Base-by-base conservation (phyloP, 2,888 invertebrate species). In the Eupithecia subumbrata region DNA sequence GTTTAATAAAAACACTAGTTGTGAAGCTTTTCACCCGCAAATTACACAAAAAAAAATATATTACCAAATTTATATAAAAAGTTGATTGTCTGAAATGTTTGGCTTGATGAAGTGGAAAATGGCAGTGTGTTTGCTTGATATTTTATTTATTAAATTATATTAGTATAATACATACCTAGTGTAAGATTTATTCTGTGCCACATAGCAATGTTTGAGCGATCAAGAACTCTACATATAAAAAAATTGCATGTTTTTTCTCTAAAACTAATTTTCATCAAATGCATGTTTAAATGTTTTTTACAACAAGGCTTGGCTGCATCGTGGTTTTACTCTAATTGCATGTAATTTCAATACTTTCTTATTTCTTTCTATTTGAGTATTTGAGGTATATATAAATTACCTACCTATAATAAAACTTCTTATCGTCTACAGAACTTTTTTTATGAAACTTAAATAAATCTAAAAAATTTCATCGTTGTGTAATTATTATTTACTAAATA, bases 141-240 rank as follows among this genome's bases (percentile, higher is more conserved):
- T 84, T 78, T 48, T 71, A 68, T 77, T 63, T 72, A 67, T 56
- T 56, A n/a, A 56, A 56, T n/a, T 56, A 22, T 45, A 48, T 80
- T 85, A 79, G 79, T 78, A 80, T 75, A 34, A 74, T 72, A 68
- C 45, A 34, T 56, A 68, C 81, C 82, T 82, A 83, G 80, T 82
- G 52, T 79, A 81, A 80, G 78, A 43, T 67, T 66, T 67, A 78
- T 81, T 82, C 80, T 82, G 80, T 85, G 85, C 87, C 85, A 83
- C 86, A 85, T 88, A 87, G 83, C 91, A 88, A 90, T 88, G 87
- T 88, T 87, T 88, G 85, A 92, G 93, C 93, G 94, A 94, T 93
- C 94, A 93, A 82, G 81, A 81, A 79, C 73, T 74, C 73, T 75
- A 9, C 40, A 67, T 73, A 71, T 45, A 63, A 18, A 18, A 67